Evolutionary conservation across 2,888 invertebrate species (phyloP).

Genomic region (Morpho helenor): DNA sequence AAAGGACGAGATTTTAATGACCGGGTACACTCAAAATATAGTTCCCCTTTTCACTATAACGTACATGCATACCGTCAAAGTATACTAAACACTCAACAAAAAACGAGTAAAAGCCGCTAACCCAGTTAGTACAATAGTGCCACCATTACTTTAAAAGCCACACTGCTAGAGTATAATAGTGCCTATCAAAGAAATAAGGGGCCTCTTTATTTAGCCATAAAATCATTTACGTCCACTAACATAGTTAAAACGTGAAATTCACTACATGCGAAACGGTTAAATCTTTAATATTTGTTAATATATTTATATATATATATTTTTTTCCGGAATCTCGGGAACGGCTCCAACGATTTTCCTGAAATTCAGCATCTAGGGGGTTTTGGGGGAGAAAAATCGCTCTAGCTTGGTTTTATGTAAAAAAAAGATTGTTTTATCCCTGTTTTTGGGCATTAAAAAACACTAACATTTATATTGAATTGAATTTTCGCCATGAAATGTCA

Average conservation of each 20-base stretch:
- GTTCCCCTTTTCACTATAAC: background rate
- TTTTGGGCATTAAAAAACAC: too few relatives aligned
- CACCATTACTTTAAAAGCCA: constrained; percentile 29
- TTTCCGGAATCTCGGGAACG: too few relatives aligned
- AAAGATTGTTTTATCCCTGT: too few relatives aligned
- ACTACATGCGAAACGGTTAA: background rate
- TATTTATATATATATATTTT: too few relatives aligned
- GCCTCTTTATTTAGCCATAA: constrained; percentile 20
- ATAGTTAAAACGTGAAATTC: constrained; percentile 1
- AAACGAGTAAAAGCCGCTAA: constrained; percentile 25
- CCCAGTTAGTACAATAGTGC: constrained; percentile 28
- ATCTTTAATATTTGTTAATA: background rate
- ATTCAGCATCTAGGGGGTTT: too few relatives aligned
- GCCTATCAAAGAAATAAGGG: constrained; percentile 24
- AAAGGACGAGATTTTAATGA: too few relatives aligned
- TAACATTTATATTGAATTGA: too few relatives aligned
- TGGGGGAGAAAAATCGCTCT: too few relatives aligned
- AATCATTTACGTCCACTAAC: constrained; percentile 25
- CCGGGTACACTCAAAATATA: background rate
- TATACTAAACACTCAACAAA: constrained; percentile 24
- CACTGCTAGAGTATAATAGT: constrained; percentile 27
- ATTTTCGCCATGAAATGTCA: too few relatives aligned
- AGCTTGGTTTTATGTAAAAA: too few relatives aligned
- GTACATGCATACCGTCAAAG: constrained; percentile 7
- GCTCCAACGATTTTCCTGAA: too few relatives aligned